Percentiles rank a stretch among this genome's conserved stretches.
These are phyloP conservation scores for Nycticorax nycticorax DNA, from an alignment of 2,113 vertebrate species.

Conservation along the genomic window DNA sequence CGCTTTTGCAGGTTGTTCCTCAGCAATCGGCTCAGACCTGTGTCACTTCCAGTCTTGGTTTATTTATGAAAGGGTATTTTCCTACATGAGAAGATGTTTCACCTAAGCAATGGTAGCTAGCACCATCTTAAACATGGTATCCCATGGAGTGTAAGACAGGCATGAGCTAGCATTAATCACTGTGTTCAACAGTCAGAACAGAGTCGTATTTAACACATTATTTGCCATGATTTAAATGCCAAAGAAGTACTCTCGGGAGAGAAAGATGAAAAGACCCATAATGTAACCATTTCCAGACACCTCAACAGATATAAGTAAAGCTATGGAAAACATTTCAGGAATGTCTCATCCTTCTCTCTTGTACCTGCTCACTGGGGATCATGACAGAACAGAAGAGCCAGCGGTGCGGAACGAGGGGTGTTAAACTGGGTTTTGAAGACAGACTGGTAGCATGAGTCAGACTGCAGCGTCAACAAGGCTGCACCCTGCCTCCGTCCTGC, in stretches of 20 bases:
- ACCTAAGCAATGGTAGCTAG: not conserved
- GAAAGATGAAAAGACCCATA: not conserved
- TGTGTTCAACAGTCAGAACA: not conserved
- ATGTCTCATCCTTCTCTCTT: not conserved
- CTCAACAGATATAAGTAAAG: not conserved
- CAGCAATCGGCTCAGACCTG: not conserved
- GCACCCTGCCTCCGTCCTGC: not conserved
- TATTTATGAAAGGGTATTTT: not conserved
- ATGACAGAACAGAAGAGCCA: not conserved
- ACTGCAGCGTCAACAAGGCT: not conserved
- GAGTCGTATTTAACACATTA: not conserved
- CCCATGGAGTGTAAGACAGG: not conserved
- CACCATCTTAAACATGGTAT: not conserved
- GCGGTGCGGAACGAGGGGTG: not conserved
- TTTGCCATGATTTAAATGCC: not conserved
- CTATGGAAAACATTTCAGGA: not conserved
- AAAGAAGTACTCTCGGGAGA: not conserved
- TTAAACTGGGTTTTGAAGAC: not conserved
- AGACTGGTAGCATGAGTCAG: not conserved
- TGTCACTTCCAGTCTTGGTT: not conserved
- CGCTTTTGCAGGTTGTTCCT: not conserved
- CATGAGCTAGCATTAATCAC: not conserved
- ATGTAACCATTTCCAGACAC: not conserved
- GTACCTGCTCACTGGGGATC: rapidly evolving
- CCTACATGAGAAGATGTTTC: not conserved